Evolutionary conservation across 1,140 invertebrate genomes (phyloP), one percentile per base, ranked within the genome.

Genomic region (Bombus polaris): DNA sequence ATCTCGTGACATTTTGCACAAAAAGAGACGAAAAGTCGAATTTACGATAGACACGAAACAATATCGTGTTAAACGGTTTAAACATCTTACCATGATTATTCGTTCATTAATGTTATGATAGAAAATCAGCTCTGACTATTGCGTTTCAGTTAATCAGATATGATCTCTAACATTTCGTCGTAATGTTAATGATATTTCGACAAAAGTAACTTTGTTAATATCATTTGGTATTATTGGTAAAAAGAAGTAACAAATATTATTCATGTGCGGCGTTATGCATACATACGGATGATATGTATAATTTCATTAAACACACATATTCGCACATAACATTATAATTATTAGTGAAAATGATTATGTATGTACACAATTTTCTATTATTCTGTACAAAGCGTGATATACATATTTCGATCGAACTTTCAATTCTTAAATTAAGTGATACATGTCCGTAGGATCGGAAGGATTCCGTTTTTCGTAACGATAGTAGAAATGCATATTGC

Each of bases 141-240:
- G n/a, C 65, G 74, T 78, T 77, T 3, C 28, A 42, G 66, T 75
- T 32, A 47, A 66, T 0, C 57, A n/a, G 57, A 66, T 44, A 57
- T 10, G 9, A 47, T 6, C 74, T 42, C 35, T 62, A 62, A 77
- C 28, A 5, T 83, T 83, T 77, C 35, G 15, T 83, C 37, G n/a
- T 83, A 78, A 37, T 22, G 65, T 83, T 78, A 83, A 57, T 32
- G 32, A 47, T 78, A 78, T 83, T 83, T 83, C 68, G 71, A 57
- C 22, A 32, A 47, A 12, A 65, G 39, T 66, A 53, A 82, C 39
- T 75, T 66, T 82, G 71, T 82, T 82, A 47, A 82, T 65, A 53
- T 65, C 32, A 2, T 74, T 74, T 53, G 73, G 13, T 74, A 74
- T 74, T 35, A 74, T 74, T 25, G 37, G 28, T 77, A 39, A 73